Evolutionary conservation across 2,888 invertebrate species (phyloP).

Genomic region (Netelia melanura): DNA sequence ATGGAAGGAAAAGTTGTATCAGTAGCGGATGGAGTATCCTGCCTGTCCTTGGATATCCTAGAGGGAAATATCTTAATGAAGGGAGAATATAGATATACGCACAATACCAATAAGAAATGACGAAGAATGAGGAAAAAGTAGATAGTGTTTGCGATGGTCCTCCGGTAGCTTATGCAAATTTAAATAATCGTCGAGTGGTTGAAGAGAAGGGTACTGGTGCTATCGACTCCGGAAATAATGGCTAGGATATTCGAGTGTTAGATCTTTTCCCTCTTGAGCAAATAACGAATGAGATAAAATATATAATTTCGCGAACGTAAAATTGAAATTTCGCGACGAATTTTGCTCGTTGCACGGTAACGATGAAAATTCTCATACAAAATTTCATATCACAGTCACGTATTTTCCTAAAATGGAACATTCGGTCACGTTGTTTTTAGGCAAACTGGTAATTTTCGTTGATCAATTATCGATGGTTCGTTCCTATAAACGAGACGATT

Average conservation of each 20-base stretch:
- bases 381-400: too few species aligned
- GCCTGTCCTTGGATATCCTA: conserved; percentile 7
- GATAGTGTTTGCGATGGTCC: conserved; percentile 53
- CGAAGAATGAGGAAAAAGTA: conserved; percentile 43
- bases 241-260: conserved; percentile 34
- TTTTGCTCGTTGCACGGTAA: neutral
- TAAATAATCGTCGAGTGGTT: conserved; percentile 54
- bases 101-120: conserved; percentile 20
- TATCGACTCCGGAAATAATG: conserved; percentile 52
- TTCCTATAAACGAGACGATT: too few species aligned
- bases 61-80: conserved; percentile 58
- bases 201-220: neutral
- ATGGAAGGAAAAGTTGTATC: conserved; percentile 1
- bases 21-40: neutral
- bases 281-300: neutral
- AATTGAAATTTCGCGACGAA: conserved; percentile 6
- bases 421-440: too few species aligned
- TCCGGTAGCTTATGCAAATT: conserved; percentile 56
- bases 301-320: neutral
- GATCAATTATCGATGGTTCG: too few species aligned
- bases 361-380: neutral
- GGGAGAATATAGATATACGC: conserved; percentile 27
- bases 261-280: neutral
- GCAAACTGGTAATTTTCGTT: too few species aligned
- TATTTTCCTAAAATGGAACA: too few species aligned